A percentile compares a stretch with the other conserved stretches of the same genome.
These are phyloP conservation scores for Drosophila repletoides DNA, from an alignment of 1,140 invertebrate genomes.

Conservation along the genomic window DNA sequence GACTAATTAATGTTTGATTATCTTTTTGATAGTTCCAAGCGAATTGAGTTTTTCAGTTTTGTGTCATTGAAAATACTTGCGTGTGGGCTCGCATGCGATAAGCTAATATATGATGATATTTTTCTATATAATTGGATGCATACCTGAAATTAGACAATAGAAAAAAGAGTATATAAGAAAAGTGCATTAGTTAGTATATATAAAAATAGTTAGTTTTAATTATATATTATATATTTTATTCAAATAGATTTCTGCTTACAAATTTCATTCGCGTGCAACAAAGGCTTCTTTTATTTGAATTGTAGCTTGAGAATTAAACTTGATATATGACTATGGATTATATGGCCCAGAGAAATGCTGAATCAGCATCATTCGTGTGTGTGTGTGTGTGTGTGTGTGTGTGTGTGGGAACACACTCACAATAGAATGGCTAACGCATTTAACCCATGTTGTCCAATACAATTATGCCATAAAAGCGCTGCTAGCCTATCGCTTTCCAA, in stretches of 20 bases:
- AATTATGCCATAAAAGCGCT: slow-evolving; percentile 40
- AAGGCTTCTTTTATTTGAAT: background rate
- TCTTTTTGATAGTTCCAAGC: slow-evolving; percentile 31
- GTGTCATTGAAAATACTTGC: slow-evolving; percentile 49
- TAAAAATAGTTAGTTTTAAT: too few relatives aligned
- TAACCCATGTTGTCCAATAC: slow-evolving; percentile 51
- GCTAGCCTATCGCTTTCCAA: slow-evolving; percentile 55
- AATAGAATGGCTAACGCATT: slow-evolving; percentile 17
- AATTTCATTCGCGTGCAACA: too few relatives aligned
- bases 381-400: background rate
- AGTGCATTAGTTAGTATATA: background rate
- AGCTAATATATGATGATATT: background rate
- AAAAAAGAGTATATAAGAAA: slow-evolving; percentile 1
- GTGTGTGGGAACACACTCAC: background rate
- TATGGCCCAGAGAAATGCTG: slow-evolving; percentile 29
- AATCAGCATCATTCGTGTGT: slow-evolving; percentile 50
- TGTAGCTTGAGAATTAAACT: background rate
- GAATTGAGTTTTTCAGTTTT: slow-evolving; percentile 11
- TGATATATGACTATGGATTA: slow-evolving; percentile 9
- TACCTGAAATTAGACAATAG: slow-evolving; percentile 62
- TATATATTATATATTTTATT: too few relatives aligned
- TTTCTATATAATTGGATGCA: slow-evolving; percentile 20
- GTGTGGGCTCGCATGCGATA: slow-evolving; percentile 25
- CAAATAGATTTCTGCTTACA: too few relatives aligned
- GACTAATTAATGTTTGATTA: slow-evolving; percentile 55